Conservation (phyloP, 2,888 invertebrate genomes). For the Balanococcus diminutus region DNA sequence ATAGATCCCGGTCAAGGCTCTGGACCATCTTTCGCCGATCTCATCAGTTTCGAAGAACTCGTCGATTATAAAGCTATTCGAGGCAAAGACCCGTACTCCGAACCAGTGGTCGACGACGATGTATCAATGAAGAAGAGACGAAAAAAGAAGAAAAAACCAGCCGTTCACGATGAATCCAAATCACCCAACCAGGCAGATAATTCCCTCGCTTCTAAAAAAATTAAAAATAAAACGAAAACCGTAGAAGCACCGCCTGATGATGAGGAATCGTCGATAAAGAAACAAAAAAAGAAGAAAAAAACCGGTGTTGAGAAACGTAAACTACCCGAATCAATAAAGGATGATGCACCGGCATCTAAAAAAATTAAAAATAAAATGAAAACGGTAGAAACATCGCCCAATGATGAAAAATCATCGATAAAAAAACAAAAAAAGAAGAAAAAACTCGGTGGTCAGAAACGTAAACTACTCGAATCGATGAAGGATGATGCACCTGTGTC, state of each 20-base stretch:
- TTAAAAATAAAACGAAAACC: not conserved
- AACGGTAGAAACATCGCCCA: too few relatives aligned
- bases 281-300: conserved; percentile 7
- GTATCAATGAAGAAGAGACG: not conserved
- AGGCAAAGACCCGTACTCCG: not conserved
- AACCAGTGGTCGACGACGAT: conserved; percentile 1
- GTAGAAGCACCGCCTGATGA: not conserved
- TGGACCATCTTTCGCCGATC: not conserved
- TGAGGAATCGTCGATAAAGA: not conserved
- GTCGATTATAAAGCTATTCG: conserved; percentile 35
- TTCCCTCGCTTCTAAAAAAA: not conserved
- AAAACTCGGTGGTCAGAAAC: too few relatives aligned
- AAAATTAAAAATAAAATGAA: not conserved
- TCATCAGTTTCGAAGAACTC: conserved; percentile 44
- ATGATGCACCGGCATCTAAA: not conserved
- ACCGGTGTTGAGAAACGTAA: not conserved
- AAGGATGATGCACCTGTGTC: too few relatives aligned
- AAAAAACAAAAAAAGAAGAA: too few relatives aligned
- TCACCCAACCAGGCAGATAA: not conserved
- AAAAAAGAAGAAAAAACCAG: not conserved
- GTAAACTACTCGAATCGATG: too few relatives aligned
- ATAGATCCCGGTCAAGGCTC: not conserved
- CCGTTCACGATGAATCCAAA: not conserved
- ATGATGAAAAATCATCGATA: too few relatives aligned
- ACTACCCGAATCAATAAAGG: not conserved